A percentile compares a stretch with the other conserved stretches of the same genome.
Conservation (phyloP, 2,797 vertebrate genomes). For the Falco rusticolus region DNA sequence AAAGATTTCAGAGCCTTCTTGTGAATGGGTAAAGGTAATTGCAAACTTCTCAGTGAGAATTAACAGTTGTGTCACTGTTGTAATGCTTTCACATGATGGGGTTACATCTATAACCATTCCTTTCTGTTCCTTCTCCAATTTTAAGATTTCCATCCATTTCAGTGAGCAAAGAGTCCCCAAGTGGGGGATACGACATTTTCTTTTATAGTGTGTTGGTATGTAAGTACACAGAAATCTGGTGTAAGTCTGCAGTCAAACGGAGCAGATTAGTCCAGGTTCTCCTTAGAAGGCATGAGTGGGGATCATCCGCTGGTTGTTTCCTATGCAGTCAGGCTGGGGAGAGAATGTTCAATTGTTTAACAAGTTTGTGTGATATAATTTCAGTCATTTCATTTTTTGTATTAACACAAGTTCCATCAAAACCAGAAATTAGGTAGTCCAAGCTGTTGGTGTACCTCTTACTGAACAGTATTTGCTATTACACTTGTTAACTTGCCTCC, state of each 20-base stretch:
- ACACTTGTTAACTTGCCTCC: not conserved
- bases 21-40: not conserved
- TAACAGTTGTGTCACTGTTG: not conserved
- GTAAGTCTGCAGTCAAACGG: not conserved
- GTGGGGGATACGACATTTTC: not conserved
- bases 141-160: not conserved
- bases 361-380: not conserved
- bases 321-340: not conserved
- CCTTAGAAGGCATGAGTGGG: not conserved
- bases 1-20: not conserved
- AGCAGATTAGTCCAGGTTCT: not conserved
- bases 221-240: not conserved
- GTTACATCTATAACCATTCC: not conserved
- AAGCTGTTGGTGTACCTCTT: not conserved
- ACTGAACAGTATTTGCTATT: not conserved
- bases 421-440: not conserved
- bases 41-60: not conserved
- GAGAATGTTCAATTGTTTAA: not conserved
- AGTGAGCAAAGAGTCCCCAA: not conserved
- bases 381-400: not conserved
- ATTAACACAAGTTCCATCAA: not conserved
- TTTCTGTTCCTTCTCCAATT: not conserved
- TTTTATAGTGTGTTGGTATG: rapidly evolving
- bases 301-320: not conserved
- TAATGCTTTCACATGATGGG: not conserved